These are phyloP conservation scores for Carabus problematicus DNA, from an alignment of 2,888 invertebrate species.

Conservation along the genomic window DNA sequence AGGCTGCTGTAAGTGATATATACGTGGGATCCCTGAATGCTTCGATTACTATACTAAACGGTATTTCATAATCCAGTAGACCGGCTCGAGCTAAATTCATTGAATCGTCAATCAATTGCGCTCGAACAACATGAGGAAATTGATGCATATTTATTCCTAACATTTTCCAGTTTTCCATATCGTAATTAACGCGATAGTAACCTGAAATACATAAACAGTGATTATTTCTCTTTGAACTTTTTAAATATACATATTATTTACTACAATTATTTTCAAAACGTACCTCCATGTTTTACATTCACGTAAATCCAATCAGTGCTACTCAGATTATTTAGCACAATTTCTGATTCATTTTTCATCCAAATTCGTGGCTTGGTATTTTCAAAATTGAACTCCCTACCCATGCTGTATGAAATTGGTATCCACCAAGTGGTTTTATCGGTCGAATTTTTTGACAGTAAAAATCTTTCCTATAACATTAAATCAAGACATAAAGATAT, in stretches of 20 bases:
- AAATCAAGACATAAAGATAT: neutral
- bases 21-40: conserved; percentile 64
- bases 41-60: conserved; percentile 65
- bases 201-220: conserved; percentile 55
- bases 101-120: conserved; percentile 83
- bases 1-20: conserved; percentile 70
- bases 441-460: conserved; percentile 43
- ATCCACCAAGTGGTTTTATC: conserved; percentile 66
- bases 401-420: conserved; percentile 67
- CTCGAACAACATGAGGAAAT: conserved; percentile 77
- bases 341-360: conserved; percentile 59
- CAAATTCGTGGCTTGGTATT: conserved; percentile 63
- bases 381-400: conserved; percentile 60
- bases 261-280: conserved; percentile 45
- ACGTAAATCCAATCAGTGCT: conserved; percentile 73
- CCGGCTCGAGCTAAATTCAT: conserved; percentile 73
- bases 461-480: conserved; percentile 41
- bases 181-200: conserved; percentile 80
- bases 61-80: conserved; percentile 69
- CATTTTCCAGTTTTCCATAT: conserved; percentile 75
- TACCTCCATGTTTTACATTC: conserved; percentile 76
- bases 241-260: neutral
- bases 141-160: conserved; percentile 63
- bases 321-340: conserved; percentile 55
- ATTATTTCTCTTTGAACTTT: neutral